A percentile compares a stretch with the other conserved stretches of the same genome.
These are phyloP conservation scores for Salvelinus alpinus DNA, from an alignment of 2,113 vertebrate genomes.

Conservation along the genomic window DNA sequence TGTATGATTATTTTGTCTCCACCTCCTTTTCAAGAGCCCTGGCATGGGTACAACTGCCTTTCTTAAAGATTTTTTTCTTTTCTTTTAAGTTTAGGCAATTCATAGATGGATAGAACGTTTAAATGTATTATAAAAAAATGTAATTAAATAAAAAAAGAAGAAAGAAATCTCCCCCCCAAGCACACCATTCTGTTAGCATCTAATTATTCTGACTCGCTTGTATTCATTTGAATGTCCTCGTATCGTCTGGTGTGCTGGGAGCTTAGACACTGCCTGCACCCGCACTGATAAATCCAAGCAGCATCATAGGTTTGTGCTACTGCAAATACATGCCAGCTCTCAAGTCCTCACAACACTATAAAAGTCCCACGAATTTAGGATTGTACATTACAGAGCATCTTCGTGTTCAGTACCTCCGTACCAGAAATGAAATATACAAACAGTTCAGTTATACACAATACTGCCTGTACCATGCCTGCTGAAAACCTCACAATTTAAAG, in stretches of 20 bases:
- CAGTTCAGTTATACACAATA: slow-evolving; percentile 74
- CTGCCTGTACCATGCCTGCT: slow-evolving; percentile 80
- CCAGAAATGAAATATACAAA: slow-evolving; percentile 70
- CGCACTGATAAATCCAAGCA: slow-evolving; percentile 58
- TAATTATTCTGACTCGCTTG: slow-evolving; percentile 48
- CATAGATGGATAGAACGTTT: slow-evolving; percentile 65
- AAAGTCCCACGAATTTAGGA: slow-evolving; percentile 64
- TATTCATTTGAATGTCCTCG: slow-evolving; percentile 58
- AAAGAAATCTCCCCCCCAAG: slow-evolving; percentile 56
- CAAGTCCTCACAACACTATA: slow-evolving; percentile 39
- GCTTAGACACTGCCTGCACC: slow-evolving; percentile 62
- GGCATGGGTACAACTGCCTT: slow-evolving; percentile 74
- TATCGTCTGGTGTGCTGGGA: slow-evolving; percentile 39
- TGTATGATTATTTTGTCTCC: slow-evolving; percentile 64
- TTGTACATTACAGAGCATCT: slow-evolving; percentile 72
- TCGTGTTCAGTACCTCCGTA: slow-evolving; percentile 68
- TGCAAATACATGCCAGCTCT: slow-evolving; percentile 58
- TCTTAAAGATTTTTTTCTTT: slow-evolving; percentile 64
- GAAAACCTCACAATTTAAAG: slow-evolving; percentile 77
- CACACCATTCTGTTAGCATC: slow-evolving; percentile 13
- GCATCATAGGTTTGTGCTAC: slow-evolving; percentile 70
- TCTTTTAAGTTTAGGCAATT: slow-evolving; percentile 74
- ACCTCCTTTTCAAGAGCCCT: slow-evolving; percentile 78
- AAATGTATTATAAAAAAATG: slow-evolving; percentile 36
- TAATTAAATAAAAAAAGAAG: not conserved